Evolutionary conservation across 2,113 vertebrate genomes (phyloP).

Genomic region (Carassius auratus): DNA sequence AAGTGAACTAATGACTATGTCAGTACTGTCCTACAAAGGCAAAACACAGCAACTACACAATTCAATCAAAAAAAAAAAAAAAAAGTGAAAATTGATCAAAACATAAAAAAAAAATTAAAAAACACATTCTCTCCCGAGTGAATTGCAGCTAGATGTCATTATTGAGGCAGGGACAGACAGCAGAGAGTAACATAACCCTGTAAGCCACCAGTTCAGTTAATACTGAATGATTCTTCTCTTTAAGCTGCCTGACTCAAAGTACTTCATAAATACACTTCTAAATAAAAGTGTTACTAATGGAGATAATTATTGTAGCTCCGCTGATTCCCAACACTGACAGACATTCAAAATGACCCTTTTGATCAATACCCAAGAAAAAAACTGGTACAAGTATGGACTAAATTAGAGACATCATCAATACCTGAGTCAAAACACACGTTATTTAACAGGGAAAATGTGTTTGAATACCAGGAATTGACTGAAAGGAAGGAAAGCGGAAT

Average conservation of each 20-base stretch:
- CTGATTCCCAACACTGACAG: neutral
- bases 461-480: neutral
- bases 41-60: neutral
- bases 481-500: neutral
- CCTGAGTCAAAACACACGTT: neutral
- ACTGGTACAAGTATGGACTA: neutral
- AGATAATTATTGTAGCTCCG: neutral
- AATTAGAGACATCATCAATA: neutral
- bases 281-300: neutral
- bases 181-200: slow-evolving; percentile 14
- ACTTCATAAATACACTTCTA: slow-evolving; percentile 28
- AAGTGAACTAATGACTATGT: neutral
- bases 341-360: neutral
- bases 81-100: neutral
- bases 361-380: too few species aligned
- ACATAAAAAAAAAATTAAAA: neutral
- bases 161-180: neutral
- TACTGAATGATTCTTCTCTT: neutral
- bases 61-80: neutral
- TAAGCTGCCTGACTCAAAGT: slow-evolving; percentile 33
- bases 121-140: neutral
- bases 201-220: neutral
- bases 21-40: neutral
- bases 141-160: neutral
- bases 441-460: neutral